These are phyloP conservation scores for Erebia ligea DNA, from an alignment of 2,888 invertebrate species.

Conservation along the genomic window DNA sequence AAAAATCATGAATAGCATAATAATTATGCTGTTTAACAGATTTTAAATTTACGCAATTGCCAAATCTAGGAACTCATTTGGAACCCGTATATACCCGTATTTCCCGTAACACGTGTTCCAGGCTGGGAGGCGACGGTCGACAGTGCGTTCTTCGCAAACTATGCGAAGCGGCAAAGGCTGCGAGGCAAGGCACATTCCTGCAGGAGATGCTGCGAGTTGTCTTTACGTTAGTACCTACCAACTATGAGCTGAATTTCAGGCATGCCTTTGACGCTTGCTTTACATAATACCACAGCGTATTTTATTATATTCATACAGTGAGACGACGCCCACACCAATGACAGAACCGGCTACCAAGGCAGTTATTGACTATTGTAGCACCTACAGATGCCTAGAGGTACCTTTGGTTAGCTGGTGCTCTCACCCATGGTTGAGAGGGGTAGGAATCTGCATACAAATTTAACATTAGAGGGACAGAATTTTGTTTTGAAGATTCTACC, in stretches of 20 bases:
- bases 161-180: slow-evolving; percentile 81
- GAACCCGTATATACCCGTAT: background rate
- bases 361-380: too few species aligned
- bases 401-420: too few species aligned
- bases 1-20: too few species aligned
- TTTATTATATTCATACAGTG: background rate
- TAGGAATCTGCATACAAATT: too few species aligned
- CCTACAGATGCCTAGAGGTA: too few species aligned
- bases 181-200: slow-evolving; percentile 82
- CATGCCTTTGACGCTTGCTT: slow-evolving; percentile 18
- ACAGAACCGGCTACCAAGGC: too few species aligned
- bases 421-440: too few species aligned
- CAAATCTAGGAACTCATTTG: too few species aligned
- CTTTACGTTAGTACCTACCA: slow-evolving; percentile 83
- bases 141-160: slow-evolving; percentile 86
- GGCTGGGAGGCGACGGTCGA: slow-evolving; percentile 82
- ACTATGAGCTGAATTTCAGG: slow-evolving; percentile 23
- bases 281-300: background rate
- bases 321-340: background rate
- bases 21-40: too few species aligned
- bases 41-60: too few species aligned
- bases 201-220: slow-evolving; percentile 85
- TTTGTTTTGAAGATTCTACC: too few species aligned
- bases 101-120: slow-evolving; percentile 49
- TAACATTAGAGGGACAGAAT: too few species aligned